A percentile compares a stretch with the other conserved stretches of the same genome.
Conservation (phyloP, 2,113 vertebrate species). For the Oxyura jamaicensis region DNA sequence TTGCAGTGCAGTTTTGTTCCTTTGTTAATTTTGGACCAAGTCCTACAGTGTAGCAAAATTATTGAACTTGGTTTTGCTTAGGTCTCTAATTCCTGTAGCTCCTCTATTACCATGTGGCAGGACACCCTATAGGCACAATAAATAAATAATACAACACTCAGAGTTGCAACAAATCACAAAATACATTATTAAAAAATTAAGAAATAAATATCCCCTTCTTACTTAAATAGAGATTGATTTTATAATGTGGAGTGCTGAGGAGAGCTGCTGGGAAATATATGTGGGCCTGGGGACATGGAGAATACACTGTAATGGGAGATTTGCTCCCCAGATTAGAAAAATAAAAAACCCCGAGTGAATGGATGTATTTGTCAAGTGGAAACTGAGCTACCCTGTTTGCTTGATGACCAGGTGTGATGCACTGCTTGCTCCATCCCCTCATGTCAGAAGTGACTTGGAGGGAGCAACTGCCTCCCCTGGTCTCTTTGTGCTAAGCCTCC, state of each 20-base stretch:
- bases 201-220: conserved; percentile 76
- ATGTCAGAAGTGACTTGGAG: conserved; percentile 9
- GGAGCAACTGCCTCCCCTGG: conserved; percentile 48
- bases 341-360: neutral
- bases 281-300: conserved; percentile 37
- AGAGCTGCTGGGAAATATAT: conserved; percentile 64
- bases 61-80: conserved; percentile 75
- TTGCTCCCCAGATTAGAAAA: conserved; percentile 34
- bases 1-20: conserved; percentile 67
- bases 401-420: conserved; percentile 8
- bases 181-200: conserved; percentile 81
- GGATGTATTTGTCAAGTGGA: conserved; percentile 58
- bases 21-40: conserved; percentile 69
- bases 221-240: conserved; percentile 81
- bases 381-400: conserved; percentile 35
- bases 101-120: conserved; percentile 68
- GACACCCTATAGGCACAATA: conserved; percentile 71
- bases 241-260: conserved; percentile 71
- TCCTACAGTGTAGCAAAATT: conserved; percentile 61
- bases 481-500: neutral
- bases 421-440: neutral
- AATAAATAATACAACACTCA: conserved; percentile 79
- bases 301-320: conserved; percentile 58
- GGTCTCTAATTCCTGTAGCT: conserved; percentile 69
- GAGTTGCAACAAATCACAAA: conserved; percentile 77